Evolutionary conservation across 2,888 invertebrate genomes (phyloP).

Genomic region (Athalia circularis): DNA sequence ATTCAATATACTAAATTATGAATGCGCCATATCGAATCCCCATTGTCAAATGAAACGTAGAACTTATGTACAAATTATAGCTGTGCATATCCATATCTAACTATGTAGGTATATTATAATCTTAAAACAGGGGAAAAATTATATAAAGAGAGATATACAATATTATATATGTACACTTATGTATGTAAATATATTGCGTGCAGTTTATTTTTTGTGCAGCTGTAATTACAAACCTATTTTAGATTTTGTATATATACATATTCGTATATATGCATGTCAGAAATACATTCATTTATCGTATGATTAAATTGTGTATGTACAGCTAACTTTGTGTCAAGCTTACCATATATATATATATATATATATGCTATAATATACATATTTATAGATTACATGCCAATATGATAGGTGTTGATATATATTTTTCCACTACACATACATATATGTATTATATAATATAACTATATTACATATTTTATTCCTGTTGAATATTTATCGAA

Average conservation of each 20-base stretch:
- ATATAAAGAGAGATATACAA: too few relatives aligned
- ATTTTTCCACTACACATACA: constrained; percentile 60
- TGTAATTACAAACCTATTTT: neutral
- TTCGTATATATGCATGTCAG: neutral
- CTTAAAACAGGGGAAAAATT: neutral
- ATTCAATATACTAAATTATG: too few relatives aligned
- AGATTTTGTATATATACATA: neutral
- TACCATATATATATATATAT: constrained; percentile 48
- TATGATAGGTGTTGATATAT: constrained; percentile 56
- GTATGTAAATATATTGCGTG: too few relatives aligned
- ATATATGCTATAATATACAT: constrained; percentile 51
- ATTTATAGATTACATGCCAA: constrained; percentile 44
- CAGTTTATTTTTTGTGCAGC: too few relatives aligned
- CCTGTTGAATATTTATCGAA: constrained; percentile 50
- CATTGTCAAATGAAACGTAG: too few relatives aligned
- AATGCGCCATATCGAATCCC: too few relatives aligned
- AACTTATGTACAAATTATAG: too few relatives aligned
- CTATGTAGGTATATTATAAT: constrained; percentile 47
- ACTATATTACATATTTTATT: constrained; percentile 57
- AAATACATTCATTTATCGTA: too few relatives aligned
- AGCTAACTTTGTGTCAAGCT: too few relatives aligned
- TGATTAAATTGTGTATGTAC: too few relatives aligned
- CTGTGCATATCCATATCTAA: too few relatives aligned
- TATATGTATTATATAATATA: neutral
- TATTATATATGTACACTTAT: too few relatives aligned